Conservation (phyloP, 2,113 vertebrate genomes). For the Microtus ochrogaster region DNA sequence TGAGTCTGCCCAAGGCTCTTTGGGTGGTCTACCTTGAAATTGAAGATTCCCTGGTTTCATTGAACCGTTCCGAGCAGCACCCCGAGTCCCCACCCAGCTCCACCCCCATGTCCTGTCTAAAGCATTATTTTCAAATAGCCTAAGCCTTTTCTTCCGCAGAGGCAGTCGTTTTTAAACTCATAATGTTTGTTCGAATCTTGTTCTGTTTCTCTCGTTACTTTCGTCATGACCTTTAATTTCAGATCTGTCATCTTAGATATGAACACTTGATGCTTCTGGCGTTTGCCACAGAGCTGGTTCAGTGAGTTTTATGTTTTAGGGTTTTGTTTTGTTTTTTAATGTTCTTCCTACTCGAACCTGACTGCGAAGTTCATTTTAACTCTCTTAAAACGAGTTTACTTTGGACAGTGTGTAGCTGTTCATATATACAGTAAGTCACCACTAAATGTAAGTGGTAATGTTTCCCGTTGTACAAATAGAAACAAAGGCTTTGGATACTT, state of each 20-base stretch:
- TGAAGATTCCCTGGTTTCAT: not conserved
- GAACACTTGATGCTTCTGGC: not conserved
- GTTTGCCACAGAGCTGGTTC: not conserved
- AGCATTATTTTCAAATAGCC: not conserved
- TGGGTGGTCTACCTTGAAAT: not conserved
- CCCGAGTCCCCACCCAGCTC: too few species aligned
- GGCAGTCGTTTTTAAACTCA: not conserved
- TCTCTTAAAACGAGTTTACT: not conserved
- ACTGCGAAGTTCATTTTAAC: not conserved
- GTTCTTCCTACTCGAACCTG: not conserved
- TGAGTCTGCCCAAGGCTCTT: not conserved
- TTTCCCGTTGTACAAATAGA: not conserved
- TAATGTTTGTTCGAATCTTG: not conserved
- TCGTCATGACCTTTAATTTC: not conserved
- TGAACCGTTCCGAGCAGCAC: not conserved
- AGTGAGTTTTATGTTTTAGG: slow-evolving; percentile 46
- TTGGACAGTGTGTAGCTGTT: not conserved
- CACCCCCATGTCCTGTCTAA: not conserved
- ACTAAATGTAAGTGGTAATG: slow-evolving; percentile 25
- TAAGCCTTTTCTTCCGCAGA: not conserved
- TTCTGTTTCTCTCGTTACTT: not conserved
- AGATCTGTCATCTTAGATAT: not conserved
- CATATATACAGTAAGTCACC: not conserved
- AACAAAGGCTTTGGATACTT: not conserved
- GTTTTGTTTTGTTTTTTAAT: not conserved